Evolutionary conservation across 2,113 vertebrate genomes (phyloP).

Genomic region (Sylvietta virens): DNA sequence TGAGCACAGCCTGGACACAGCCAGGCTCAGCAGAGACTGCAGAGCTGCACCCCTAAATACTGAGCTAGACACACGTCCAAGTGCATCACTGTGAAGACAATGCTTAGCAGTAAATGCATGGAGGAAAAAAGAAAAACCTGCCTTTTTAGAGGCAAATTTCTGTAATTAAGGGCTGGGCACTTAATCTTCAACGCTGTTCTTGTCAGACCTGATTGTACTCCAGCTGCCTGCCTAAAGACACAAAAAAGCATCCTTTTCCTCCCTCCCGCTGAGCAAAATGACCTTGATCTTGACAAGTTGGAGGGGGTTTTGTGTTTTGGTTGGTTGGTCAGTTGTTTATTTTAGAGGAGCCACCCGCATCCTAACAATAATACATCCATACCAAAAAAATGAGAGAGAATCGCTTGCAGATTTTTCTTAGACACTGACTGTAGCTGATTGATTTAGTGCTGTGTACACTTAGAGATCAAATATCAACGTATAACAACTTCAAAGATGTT

Average conservation of each 20-base stretch:
- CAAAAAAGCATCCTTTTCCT: not conserved
- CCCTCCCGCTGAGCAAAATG: not conserved
- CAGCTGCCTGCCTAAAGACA: not conserved
- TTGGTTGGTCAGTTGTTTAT: not conserved
- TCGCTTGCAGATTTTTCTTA: not conserved
- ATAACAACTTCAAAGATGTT: not conserved
- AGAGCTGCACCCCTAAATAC: no score
- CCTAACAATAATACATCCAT: not conserved
- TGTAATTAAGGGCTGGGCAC: not conserved
- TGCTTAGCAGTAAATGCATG: not conserved
- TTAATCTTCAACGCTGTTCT: not conserved
- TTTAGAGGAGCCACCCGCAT: not conserved
- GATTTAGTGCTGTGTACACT: not conserved
- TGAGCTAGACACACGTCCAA: not conserved
- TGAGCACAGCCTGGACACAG: not conserved
- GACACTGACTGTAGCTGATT: not conserved
- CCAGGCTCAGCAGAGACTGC: not conserved
- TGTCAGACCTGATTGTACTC: not conserved
- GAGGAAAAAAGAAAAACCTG: not conserved
- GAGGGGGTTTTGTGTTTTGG: not conserved
- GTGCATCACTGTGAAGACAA: not conserved
- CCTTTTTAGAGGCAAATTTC: not conserved
- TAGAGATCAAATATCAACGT: not conserved
- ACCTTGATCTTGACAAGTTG: not conserved
- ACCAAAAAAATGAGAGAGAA: not conserved